A percentile compares a stretch with the other conserved stretches of the same genome.
These are phyloP conservation scores for Idris sp. DNA, from an alignment of 1,140 invertebrate genomes.

Conservation along the genomic window DNA sequence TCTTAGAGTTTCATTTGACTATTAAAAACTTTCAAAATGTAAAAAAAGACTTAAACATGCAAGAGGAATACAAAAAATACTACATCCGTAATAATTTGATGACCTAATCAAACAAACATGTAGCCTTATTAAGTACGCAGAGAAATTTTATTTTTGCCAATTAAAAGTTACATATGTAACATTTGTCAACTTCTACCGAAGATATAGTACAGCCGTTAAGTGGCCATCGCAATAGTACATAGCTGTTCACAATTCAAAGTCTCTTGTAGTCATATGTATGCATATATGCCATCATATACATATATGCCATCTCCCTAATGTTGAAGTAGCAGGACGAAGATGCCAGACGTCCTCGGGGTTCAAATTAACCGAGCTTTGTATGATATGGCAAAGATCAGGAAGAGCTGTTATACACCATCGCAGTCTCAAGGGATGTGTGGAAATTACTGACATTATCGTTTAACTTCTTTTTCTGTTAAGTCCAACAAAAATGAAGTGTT, in stretches of 20 bases:
- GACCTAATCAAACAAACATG: slow-evolving; percentile 12
- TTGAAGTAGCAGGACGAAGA: slow-evolving; percentile 49
- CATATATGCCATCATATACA: no score
- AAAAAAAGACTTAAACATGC: no score
- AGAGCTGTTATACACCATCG: slow-evolving; percentile 38
- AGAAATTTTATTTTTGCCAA: slow-evolving; percentile 23
- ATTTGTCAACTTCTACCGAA: slow-evolving; percentile 32
- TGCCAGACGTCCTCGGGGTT: slow-evolving; percentile 59
- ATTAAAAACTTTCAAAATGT: no score
- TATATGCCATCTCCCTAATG: slow-evolving; percentile 44
- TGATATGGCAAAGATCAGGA: slow-evolving; percentile 43
- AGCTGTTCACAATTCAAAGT: slow-evolving; percentile 31
- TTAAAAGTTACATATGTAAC: slow-evolving; percentile 16
- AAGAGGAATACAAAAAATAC: no score
- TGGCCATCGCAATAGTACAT: slow-evolving; percentile 17
- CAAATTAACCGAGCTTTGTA: slow-evolving; percentile 62
- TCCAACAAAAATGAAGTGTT: slow-evolving; percentile 39
- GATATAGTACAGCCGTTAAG: slow-evolving; percentile 39
- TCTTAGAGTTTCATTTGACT: no score
- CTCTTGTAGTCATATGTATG: slow-evolving; percentile 45
- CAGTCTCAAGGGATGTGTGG: slow-evolving; percentile 48
- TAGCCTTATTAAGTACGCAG: slow-evolving; percentile 9
- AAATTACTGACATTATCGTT: slow-evolving; percentile 54
- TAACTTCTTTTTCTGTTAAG: slow-evolving; percentile 33
- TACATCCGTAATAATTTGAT: slow-evolving; percentile 3